A percentile compares a stretch with the other conserved stretches of the same genome.
phyloP scores from a whole-genome alignment of 2,113 vertebrate species.

The Casuarius casuarius region DNA sequence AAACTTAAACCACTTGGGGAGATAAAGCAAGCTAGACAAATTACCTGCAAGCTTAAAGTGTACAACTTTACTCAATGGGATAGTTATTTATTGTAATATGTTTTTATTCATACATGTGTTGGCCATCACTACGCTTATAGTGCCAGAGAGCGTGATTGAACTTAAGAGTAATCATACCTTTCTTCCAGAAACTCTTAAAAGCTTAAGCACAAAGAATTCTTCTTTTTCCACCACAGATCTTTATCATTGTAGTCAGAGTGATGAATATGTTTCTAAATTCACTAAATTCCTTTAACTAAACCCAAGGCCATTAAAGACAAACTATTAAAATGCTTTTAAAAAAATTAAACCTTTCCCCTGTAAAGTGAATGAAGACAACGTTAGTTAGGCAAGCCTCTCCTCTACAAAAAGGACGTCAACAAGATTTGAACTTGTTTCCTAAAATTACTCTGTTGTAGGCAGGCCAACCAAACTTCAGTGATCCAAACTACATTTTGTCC shows the following conservation, averaged over 20 bases:
- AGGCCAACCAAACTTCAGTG: background rate
- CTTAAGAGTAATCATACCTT: background rate
- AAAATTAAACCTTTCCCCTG: background rate
- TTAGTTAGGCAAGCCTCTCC: background rate
- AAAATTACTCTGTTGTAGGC: background rate
- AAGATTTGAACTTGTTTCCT: background rate
- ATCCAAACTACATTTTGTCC: background rate
- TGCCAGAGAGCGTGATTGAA: background rate
- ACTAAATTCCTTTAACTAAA: background rate
- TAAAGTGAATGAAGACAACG: background rate
- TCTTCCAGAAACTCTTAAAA: background rate
- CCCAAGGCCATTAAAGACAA: background rate
- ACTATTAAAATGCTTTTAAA: background rate
- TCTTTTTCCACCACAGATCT: background rate
- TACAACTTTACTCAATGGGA: background rate
- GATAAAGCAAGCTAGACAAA: background rate
- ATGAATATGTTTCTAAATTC: background rate
- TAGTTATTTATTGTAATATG: background rate
- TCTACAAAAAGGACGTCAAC: background rate
- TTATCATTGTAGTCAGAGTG: background rate
- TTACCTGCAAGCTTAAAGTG: background rate
- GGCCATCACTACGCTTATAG: background rate
- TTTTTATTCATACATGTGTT: background rate
- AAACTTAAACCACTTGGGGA: background rate
- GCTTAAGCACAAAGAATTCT: background rate